Percentiles rank a stretch among this genome's conserved stretches.
Conservation (phyloP, 2,888 invertebrate genomes). For the Tetanocera ferruginea region DNA sequence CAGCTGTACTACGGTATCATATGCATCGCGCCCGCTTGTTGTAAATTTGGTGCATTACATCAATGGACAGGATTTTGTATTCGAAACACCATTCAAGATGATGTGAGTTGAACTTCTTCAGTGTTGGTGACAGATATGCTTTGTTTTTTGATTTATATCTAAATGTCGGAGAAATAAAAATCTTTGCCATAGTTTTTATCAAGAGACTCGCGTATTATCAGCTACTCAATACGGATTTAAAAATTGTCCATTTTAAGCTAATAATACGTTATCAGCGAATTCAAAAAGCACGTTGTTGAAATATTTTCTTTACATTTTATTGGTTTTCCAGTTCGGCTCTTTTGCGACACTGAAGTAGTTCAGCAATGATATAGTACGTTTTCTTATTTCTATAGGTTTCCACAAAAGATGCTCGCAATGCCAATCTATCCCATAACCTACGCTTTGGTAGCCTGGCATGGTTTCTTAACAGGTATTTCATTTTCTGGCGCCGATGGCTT, state of each 20-base stretch:
- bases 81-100: conserved; percentile 63
- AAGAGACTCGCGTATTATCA: too few relatives aligned
- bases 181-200: too few relatives aligned
- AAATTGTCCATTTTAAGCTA: too few relatives aligned
- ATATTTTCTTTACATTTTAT: not conserved
- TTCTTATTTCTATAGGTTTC: conserved; percentile 53
- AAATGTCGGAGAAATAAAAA: too few relatives aligned
- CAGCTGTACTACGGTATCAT: conserved; percentile 54
- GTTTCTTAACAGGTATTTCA: conserved; percentile 56
- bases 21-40: conserved; percentile 53
- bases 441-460: conserved; percentile 60
- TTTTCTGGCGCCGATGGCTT: conserved; percentile 60
- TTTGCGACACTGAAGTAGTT: not conserved
- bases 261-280: too few relatives aligned
- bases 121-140: not conserved
- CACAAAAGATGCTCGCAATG: conserved; percentile 53
- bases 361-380: not conserved
- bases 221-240: too few relatives aligned
- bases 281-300: too few relatives aligned
- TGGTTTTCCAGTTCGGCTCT: not conserved
- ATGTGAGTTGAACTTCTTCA: conserved; percentile 49
- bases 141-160: too few relatives aligned
- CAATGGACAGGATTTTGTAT: conserved; percentile 55
- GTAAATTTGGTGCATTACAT: conserved; percentile 49
- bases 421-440: conserved; percentile 60